These are phyloP conservation scores for Tenebrio molitor DNA, from an alignment of 1,140 invertebrate species.

Conservation along the genomic window DNA sequence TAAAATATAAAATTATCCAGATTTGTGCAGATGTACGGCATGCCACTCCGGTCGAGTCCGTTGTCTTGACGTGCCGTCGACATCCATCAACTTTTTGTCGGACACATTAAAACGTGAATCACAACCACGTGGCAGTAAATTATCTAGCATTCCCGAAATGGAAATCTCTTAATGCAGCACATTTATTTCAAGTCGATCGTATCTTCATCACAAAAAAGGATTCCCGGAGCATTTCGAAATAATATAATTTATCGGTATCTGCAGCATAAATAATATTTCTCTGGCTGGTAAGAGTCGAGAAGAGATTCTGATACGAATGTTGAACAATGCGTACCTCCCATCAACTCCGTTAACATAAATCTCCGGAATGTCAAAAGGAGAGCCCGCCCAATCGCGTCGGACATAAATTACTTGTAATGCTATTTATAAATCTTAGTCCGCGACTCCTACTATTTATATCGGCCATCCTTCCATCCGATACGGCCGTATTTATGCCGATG, in stretches of 20 bases:
- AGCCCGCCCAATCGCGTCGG: constrained; percentile 64
- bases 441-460: constrained; percentile 60
- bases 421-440: constrained; percentile 64
- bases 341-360: constrained; percentile 64
- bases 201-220: constrained; percentile 47
- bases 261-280: constrained; percentile 59
- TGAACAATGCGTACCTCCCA: constrained; percentile 64
- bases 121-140: constrained; percentile 43
- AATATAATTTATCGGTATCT: constrained; percentile 58
- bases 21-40: constrained; percentile 7
- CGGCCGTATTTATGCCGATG: constrained; percentile 54
- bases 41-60: neutral
- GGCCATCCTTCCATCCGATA: constrained; percentile 51
- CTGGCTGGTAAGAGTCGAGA: constrained; percentile 42
- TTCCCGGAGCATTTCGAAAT: constrained; percentile 53
- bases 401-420: constrained; percentile 65
- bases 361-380: constrained; percentile 63
- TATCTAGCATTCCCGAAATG: constrained; percentile 43
- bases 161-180: constrained; percentile 48
- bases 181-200: constrained; percentile 49
- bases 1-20: constrained; percentile 28
- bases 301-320: constrained; percentile 49
- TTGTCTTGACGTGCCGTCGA: constrained; percentile 1
- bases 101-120: constrained; percentile 30
- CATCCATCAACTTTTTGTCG: constrained; percentile 34